Percentiles rank a stretch among this genome's conserved stretches.
Evolutionary conservation across 2,888 invertebrate genomes (phyloP).

Genomic region (Heliconius aoede): DNA sequence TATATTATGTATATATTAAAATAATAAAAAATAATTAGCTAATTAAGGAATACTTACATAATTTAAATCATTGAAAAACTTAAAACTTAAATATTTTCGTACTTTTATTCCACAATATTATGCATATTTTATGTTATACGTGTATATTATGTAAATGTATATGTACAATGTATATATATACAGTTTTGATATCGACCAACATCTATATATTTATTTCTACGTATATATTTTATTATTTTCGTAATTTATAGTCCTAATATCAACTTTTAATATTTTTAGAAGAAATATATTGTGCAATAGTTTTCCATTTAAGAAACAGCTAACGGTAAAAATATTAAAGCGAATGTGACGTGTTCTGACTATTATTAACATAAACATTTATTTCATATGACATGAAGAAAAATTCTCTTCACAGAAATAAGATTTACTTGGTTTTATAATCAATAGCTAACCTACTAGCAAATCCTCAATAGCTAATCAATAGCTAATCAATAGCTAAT

Average conservation of each 20-base stretch:
- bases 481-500: neutral
- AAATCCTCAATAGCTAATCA: too few relatives aligned
- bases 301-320: neutral
- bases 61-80: neutral
- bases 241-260: neutral
- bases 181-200: neutral
- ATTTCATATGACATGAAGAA: constrained; percentile 1
- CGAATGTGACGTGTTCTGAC: neutral
- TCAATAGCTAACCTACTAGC: too few relatives aligned
- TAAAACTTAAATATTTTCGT: neutral
- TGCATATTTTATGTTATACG: too few relatives aligned
- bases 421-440: neutral
- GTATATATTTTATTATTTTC: neutral
- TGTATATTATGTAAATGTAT: neutral
- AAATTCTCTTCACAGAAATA: neutral
- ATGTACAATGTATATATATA: neutral
- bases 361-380: neutral
- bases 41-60: neutral
- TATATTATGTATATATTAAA: too few relatives aligned
- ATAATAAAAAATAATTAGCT: too few relatives aligned
- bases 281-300: neutral
- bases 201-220: neutral
- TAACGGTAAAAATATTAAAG: constrained; percentile 4
- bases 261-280: neutral
- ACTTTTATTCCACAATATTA: too few relatives aligned